Base-by-base conservation (phyloP, 2,888 invertebrate species). In the Epicampocera succincta region DNA sequence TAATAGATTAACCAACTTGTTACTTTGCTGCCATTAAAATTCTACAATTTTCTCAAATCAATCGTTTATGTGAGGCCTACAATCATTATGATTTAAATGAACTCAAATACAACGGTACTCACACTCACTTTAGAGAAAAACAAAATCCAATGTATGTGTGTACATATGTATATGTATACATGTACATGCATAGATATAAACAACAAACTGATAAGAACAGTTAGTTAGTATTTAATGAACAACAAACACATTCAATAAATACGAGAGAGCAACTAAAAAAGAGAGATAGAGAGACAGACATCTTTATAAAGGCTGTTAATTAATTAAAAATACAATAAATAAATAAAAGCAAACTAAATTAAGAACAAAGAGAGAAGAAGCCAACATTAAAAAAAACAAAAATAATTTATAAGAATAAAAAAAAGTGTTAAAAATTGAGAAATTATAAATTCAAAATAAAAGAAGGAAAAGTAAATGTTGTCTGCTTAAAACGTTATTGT, bases 391-490 rank as follows among this genome's bases (percentile, higher is more conserved):
- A 65, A 65, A 19, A 5, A 40, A 19, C 42, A 60, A 65, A 52
- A 48, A 52, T 38, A 40, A 52, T 50, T 19, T 40, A 17, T 54
- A 13, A 63, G 15, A 65, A 65, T 15, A 33, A 48, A 69, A 48
- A 42, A 72, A 66, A 68, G 44, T 66, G 61, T 48, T 48, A 56
- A 63, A n/a, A 42, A 61, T 44, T 44, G 46, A 73, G 38, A 79
- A 44, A 69, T 21, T 33, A 15, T 61, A 54, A 17, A 46, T 46
- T 58, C 11, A 17, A 48, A 60, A 33, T n/a, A 50, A 8, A 44
- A 69, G 58, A 29, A 66, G 44, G 38, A 44, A 50, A 65, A 71
- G 25, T 71, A 38, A 78, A 69, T 81, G 77, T 50, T 73, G 73
- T 21, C 69, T 69, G 58, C 48, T 44, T 58, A 58, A 77, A 65